These are phyloP conservation scores for Thalassophryne amazonica DNA, from an alignment of 2,797 vertebrate species.

Conservation along the genomic window DNA sequence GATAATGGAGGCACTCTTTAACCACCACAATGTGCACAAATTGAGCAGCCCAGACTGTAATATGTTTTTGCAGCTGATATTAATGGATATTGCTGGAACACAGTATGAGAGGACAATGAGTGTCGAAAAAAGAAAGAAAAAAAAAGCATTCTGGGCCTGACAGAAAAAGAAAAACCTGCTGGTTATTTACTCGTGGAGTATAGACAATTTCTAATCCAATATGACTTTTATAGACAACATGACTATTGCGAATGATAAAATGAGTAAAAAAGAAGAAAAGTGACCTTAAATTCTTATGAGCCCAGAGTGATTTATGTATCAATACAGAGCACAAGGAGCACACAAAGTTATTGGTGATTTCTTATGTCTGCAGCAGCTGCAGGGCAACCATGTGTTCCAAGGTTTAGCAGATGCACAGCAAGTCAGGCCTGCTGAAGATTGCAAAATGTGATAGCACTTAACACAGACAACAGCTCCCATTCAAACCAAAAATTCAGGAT, in stretches of 20 bases:
- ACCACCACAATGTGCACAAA: slow-evolving; percentile 30
- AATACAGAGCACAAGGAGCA: slow-evolving; percentile 63
- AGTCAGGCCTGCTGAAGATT: slow-evolving; percentile 39
- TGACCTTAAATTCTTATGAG: slow-evolving; percentile 55
- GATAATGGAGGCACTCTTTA: slow-evolving; percentile 15
- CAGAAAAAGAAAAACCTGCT: too few species aligned
- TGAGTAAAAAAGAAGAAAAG: slow-evolving; percentile 29
- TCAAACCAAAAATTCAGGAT: slow-evolving; percentile 30
- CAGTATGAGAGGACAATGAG: background rate
- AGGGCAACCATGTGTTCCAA: slow-evolving; percentile 65
- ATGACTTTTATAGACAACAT: slow-evolving; percentile 2
- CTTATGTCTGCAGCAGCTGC: slow-evolving; percentile 57
- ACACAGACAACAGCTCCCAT: slow-evolving; percentile 42
- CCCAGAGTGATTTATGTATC: slow-evolving; percentile 55
- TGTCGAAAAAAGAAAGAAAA: background rate
- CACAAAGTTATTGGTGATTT: slow-evolving; percentile 62
- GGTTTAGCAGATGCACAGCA: slow-evolving; percentile 58
- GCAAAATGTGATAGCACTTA: slow-evolving; percentile 32
- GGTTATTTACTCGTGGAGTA: slow-evolving; percentile 7
- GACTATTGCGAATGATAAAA: slow-evolving; percentile 5
- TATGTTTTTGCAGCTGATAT: slow-evolving; percentile 26
- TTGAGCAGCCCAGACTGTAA: slow-evolving; percentile 22
- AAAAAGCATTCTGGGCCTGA: too few species aligned
- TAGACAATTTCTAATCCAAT: slow-evolving; percentile 7
- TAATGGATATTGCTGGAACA: background rate